Base-by-base conservation (phyloP, 2,113 vertebrate species). In the Antigone vipio region DNA sequence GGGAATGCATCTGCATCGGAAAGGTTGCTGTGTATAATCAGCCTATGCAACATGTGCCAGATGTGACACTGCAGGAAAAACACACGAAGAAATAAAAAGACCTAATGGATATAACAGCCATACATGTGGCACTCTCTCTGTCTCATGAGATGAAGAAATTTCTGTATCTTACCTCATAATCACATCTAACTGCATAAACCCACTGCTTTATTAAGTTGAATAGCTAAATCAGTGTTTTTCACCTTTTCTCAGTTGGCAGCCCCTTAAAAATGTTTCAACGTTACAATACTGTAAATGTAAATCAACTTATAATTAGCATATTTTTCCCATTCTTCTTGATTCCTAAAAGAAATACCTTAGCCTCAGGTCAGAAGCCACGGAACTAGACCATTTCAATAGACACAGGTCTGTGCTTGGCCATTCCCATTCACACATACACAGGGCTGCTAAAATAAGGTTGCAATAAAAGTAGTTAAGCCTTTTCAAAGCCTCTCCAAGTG, bases 41-140 rank as follows among this genome's bases (percentile, higher is more conserved):
- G 85, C 19, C 49, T 22, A 5, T 38, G 59, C 58, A 88, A 27
- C 15, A 8, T 15, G 26, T 90, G 62, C 78, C 92, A 90, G 79
- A 74, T 69, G 89, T 67, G 63, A 27, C 83, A 50, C 83, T 34
- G 73, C 76, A 94, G 73, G 91, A 93, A 44, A 82, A 66, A 29
- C 34, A 60, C 6, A 71, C 38, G n/a, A 38, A 84, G 63, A 72
- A 75, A 67, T 10, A 78, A 74, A 80, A 84, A 85, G 73, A 11
- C 64, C 60, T 38, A 40, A 56, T 11, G 19, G 68, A 20, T 68
- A 5, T 29, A 86, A 69, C 12, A 67, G 55, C 47, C 27, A 50
- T 8, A 34, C 17, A 4, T 5, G 26, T 52, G 72, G 29, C n/a
- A 63, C 52, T 67, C 32, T 42, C 52, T 67, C 32, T 42, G 30